Conservation (phyloP, 2,888 invertebrate genomes). For the Acanthoscelides obtectus region DNA sequence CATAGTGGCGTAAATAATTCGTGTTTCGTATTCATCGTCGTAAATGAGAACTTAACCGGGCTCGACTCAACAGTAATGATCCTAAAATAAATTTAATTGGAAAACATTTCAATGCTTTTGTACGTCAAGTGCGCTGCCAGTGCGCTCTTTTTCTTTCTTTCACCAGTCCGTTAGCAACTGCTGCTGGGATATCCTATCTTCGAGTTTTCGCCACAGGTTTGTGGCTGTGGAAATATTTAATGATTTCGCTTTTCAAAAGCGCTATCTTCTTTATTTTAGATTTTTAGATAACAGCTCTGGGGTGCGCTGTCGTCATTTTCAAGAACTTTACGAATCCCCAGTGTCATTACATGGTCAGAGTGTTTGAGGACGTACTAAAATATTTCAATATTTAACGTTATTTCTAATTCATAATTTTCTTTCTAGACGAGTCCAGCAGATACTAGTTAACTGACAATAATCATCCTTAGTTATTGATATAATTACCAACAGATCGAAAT, state of each 20-base stretch:
- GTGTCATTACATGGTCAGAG: too few species aligned
- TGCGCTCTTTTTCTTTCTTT: constrained; percentile 18
- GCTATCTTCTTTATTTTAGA: not conserved
- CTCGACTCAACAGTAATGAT: constrained; percentile 35
- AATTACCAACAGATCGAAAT: too few species aligned
- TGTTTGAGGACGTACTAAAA: too few species aligned
- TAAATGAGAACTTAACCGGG: constrained; percentile 35
- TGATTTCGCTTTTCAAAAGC: constrained; percentile 13
- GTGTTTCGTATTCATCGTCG: constrained; percentile 29
- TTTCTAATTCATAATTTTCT: too few species aligned
- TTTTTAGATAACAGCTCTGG: too few species aligned
- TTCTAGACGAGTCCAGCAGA: too few species aligned
- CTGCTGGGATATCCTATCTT: constrained; percentile 17
- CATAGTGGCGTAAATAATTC: constrained; percentile 36
- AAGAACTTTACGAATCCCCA: too few species aligned
- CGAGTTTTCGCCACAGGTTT: constrained; percentile 20
- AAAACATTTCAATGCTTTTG: constrained; percentile 33
- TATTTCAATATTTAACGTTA: too few species aligned
- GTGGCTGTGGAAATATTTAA: constrained; percentile 21
- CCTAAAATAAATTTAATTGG: constrained; percentile 39
- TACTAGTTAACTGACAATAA: too few species aligned
- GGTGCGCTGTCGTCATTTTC: too few species aligned
- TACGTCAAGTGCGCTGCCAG: constrained; percentile 20
- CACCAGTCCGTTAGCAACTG: constrained; percentile 1
- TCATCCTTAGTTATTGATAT: too few species aligned